Percentiles rank a stretch among this genome's conserved stretches.
Conservation (phyloP, 2,888 invertebrate species). For the Napeogenes inachia region DNA sequence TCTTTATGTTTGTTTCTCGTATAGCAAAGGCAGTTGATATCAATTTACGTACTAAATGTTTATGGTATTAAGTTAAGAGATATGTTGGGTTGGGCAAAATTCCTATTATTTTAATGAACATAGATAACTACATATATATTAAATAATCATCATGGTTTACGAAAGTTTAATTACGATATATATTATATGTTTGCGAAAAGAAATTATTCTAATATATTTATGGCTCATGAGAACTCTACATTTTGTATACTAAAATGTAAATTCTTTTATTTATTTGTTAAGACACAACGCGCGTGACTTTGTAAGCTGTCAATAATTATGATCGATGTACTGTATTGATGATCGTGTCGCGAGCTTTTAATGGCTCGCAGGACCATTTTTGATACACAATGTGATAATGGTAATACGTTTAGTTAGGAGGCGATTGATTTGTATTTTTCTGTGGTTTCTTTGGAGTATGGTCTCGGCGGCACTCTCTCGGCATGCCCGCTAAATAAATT, state of each 20-base stretch:
- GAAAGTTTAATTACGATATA: no score
- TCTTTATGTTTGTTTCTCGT: conserved; percentile 20
- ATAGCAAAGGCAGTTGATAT: conserved; percentile 17
- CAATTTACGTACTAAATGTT: conserved; percentile 18
- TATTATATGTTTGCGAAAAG: no score
- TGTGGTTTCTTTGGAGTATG: conserved; percentile 29
- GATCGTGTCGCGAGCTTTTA: conserved; percentile 25
- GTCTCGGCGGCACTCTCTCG: conserved; percentile 44
- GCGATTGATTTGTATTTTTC: conserved; percentile 30
- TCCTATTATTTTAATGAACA: no score
- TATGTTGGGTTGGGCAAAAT: no score
- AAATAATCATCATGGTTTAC: no score
- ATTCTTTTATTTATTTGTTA: conserved; percentile 14
- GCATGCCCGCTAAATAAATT: conserved; percentile 77
- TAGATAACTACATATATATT: no score
- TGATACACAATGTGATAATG: conserved; percentile 24
- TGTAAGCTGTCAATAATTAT: conserved; percentile 29
- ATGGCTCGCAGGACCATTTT: conserved; percentile 28
- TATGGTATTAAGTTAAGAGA: conserved; percentile 6
- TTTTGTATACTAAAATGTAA: neutral
- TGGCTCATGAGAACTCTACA: neutral
- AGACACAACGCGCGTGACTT: conserved; percentile 18
- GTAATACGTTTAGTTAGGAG: conserved; percentile 17
- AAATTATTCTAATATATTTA: no score
- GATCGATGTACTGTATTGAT: conserved; percentile 24